phyloP scores from a whole-genome alignment of 2,113 vertebrate species.

The Lepisosteus oculatus region DNA sequence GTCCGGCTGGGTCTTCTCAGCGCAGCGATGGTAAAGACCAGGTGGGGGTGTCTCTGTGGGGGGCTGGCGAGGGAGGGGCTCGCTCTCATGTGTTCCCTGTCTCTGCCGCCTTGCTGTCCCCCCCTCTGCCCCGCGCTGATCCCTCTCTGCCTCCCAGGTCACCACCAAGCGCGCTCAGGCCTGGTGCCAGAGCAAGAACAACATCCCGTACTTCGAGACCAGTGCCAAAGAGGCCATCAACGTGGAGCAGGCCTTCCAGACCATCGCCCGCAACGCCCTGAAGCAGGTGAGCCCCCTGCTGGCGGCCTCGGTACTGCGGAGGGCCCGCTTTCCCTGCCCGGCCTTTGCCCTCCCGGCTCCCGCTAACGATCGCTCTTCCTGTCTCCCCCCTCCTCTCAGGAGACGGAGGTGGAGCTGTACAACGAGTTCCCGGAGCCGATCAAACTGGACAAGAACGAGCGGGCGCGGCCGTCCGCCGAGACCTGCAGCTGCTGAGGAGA shows the following conservation, averaged over 20 bases:
- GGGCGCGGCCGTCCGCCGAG: slow-evolving; percentile 84
- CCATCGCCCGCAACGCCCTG: slow-evolving; percentile 96
- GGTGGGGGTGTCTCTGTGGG: too few species aligned
- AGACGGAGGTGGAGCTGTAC: slow-evolving; percentile 97
- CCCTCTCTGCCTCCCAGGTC: slow-evolving; percentile 66
- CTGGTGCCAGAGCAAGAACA: slow-evolving; percentile 99
- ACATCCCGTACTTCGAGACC: slow-evolving; percentile 98
- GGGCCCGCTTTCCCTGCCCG: not conserved
- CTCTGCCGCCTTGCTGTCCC: not conserved
- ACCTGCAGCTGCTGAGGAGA: slow-evolving; percentile 92
- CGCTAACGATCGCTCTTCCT: not conserved
- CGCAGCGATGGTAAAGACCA: too few species aligned
- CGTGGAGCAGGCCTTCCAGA: slow-evolving; percentile 98
- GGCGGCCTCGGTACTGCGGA: not conserved
- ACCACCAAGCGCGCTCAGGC: slow-evolving; percentile 95
- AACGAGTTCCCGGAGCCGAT: slow-evolving; percentile 97
- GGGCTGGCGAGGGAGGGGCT: too few species aligned
- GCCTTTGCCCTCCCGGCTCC: not conserved
- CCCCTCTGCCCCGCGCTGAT: not conserved
- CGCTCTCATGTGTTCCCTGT: not conserved
- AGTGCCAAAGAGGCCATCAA: slow-evolving; percentile 99
- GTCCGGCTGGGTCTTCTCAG: too few species aligned
- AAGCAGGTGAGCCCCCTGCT: slow-evolving; percentile 78
- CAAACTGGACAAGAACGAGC: slow-evolving; percentile 93
- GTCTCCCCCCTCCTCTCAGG: slow-evolving; percentile 56